A percentile compares a stretch with the other conserved stretches of the same genome.
phyloP scores from a whole-genome alignment of 2,888 invertebrate genomes.

The Lasioglossum vierecki region DNA sequence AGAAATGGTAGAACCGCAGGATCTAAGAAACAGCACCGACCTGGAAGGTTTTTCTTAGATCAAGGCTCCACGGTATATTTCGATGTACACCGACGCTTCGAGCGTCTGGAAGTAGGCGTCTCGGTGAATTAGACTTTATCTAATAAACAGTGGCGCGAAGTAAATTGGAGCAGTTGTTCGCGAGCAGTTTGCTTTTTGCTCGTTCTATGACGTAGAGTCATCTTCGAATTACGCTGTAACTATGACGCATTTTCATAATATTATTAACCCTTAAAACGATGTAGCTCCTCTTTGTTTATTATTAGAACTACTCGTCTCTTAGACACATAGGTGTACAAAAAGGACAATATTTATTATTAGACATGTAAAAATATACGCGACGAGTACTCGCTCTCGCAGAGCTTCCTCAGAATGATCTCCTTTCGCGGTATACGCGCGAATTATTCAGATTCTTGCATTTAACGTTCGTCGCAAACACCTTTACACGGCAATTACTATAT shows the following conservation, averaged over 20 bases:
- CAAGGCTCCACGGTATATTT: too few relatives aligned
- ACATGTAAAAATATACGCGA: conserved; percentile 38
- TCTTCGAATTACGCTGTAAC: conserved; percentile 38
- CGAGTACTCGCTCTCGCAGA: conserved; percentile 2
- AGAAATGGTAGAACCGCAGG: too few relatives aligned
- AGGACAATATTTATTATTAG: conserved; percentile 47
- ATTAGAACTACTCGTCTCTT: conserved; percentile 47
- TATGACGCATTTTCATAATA: conserved; percentile 54
- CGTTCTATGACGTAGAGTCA: conserved; percentile 18
- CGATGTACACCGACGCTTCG: too few relatives aligned
- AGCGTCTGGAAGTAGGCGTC: neutral
- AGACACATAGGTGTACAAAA: conserved; percentile 47
- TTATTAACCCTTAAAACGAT: conserved; percentile 52
- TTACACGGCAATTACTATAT: neutral
- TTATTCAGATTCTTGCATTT: neutral
- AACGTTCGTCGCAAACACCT: neutral
- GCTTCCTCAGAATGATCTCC: neutral
- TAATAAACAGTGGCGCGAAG: neutral
- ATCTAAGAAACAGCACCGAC: too few relatives aligned
- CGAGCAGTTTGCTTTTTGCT: neutral
- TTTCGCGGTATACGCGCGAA: neutral
- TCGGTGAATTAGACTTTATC: neutral
- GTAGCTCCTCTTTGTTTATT: conserved; percentile 44
- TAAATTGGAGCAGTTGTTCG: neutral
- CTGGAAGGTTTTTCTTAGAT: too few relatives aligned